A percentile compares a stretch with the other conserved stretches of the same genome.
These are phyloP conservation scores for Trachelipus rathkii DNA, from an alignment of 1,140 invertebrate species.

Conservation along the genomic window DNA sequence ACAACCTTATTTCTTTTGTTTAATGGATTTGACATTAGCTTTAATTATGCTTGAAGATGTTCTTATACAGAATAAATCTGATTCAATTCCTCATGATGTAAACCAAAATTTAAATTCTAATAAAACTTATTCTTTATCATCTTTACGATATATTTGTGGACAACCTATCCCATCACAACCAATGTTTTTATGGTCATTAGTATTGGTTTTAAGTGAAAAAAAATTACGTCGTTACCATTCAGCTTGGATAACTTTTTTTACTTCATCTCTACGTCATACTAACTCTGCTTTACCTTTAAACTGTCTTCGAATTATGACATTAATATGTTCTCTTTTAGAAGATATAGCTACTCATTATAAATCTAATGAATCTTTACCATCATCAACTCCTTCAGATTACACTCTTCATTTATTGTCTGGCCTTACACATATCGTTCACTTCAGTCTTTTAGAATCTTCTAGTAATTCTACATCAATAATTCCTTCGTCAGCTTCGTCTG, in stretches of 20 bases:
- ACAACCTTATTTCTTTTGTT: conserved; percentile 71
- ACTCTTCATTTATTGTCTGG: conserved; percentile 53
- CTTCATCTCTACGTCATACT: conserved; percentile 69
- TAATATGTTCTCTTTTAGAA: conserved; percentile 58
- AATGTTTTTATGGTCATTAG: conserved; percentile 76
- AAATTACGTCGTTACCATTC: conserved; percentile 65
- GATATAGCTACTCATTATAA: conserved; percentile 55
- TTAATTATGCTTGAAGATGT: conserved; percentile 71
- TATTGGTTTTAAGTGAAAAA: conserved; percentile 59
- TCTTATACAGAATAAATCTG: conserved; percentile 30
- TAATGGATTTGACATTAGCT: conserved; percentile 67
- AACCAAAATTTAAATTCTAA: conserved; percentile 47
- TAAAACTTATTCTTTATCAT: conserved; percentile 50
- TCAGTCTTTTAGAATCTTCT: conserved; percentile 55
- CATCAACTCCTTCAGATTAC: conserved; percentile 37
- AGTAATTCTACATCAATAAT: background rate
- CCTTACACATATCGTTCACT: conserved; percentile 61
- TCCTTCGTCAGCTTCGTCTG: background rate
- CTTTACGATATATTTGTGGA: conserved; percentile 57
- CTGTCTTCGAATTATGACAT: conserved; percentile 33
- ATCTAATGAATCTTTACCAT: conserved; percentile 18
- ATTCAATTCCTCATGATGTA: conserved; percentile 14
- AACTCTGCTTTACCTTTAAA: conserved; percentile 66
- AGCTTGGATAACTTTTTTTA: conserved; percentile 75
- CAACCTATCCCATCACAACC: conserved; percentile 72